Percentiles rank a stretch among this genome's conserved stretches.
Conservation (phyloP, 2,113 vertebrate genomes). For the Sterrhoptilus dennistouni region DNA sequence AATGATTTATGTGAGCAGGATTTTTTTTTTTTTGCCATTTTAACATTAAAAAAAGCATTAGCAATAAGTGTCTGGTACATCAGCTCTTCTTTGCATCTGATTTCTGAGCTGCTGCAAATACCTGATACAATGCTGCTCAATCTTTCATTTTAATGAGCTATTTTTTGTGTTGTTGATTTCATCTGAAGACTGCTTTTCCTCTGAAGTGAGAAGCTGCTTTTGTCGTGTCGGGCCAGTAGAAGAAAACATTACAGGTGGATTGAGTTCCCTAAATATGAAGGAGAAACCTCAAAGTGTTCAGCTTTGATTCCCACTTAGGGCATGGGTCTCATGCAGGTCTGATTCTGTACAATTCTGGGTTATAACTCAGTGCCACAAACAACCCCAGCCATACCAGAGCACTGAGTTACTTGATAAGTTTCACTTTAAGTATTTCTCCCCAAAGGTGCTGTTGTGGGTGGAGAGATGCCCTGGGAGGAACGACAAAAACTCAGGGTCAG, state of each 20-base stretch:
- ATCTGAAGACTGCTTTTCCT: background rate
- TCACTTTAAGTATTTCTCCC: background rate
- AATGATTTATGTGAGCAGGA: background rate
- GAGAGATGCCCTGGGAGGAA: background rate
- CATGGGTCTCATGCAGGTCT: background rate
- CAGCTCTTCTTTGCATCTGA: background rate
- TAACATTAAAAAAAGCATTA: background rate
- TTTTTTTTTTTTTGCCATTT: background rate
- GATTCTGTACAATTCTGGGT: background rate
- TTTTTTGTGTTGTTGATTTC: background rate
- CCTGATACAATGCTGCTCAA: background rate
- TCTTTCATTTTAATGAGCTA: background rate
- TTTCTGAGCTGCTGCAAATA: background rate
- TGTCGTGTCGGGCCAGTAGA: background rate
- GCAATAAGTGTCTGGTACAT: background rate
- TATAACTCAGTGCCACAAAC: background rate
- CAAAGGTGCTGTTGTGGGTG: fast-evolving
- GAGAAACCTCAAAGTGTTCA: background rate
- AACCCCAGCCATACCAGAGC: fast-evolving
- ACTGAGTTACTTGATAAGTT: background rate
- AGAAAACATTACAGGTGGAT: background rate
- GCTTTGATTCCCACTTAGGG: background rate
- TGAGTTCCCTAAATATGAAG: background rate
- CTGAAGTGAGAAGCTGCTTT: background rate
- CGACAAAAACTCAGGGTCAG: background rate